Conservation (phyloP, 2,797 vertebrate species). For the Myotis planiceps region DNA sequence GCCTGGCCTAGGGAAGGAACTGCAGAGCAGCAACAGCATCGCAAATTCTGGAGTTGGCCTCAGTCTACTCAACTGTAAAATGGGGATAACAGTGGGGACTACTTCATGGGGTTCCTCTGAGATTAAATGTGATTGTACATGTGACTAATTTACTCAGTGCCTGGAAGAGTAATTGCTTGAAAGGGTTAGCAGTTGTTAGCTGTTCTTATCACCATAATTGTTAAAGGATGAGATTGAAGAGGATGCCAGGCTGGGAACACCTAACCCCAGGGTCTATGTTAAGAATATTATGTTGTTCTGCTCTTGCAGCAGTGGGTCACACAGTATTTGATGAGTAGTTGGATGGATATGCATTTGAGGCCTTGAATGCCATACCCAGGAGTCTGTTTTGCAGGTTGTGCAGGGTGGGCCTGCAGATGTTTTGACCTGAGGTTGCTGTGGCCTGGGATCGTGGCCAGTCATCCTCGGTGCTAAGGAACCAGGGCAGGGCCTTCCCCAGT, state of each 20-base stretch:
- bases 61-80: neutral
- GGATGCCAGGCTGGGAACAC: neutral
- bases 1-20: neutral
- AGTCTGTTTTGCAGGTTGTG: neutral
- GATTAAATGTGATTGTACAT: neutral
- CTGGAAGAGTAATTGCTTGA: neutral
- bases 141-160: neutral
- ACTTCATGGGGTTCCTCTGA: neutral
- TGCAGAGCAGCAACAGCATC: neutral
- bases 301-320: neutral
- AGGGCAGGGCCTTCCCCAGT: neutral
- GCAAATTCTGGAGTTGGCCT: neutral
- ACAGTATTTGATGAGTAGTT: neutral
- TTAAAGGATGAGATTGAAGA: neutral
- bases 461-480: neutral
- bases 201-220: neutral
- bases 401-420: neutral
- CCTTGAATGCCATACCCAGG: neutral
- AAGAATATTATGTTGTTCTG: neutral
- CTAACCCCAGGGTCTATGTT: neutral
- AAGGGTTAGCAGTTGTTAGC: neutral
- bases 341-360: neutral
- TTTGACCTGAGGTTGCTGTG: neutral
- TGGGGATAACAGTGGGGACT: neutral
- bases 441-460: neutral